Conservation (phyloP, 2,888 invertebrate genomes). For the Dorcus hopei region DNA sequence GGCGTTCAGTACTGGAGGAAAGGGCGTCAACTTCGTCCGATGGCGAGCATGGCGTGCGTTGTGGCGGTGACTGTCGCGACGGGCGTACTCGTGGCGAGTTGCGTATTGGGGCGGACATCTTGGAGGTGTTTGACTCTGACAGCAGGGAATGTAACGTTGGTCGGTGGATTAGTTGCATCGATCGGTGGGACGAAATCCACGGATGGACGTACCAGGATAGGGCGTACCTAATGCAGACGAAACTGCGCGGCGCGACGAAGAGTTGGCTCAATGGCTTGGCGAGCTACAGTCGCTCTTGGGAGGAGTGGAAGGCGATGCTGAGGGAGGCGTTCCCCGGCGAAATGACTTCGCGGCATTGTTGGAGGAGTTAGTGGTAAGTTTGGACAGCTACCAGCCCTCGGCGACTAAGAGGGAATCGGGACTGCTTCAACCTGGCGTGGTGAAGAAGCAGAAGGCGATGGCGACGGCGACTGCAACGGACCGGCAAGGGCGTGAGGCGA, state of each 20-base stretch:
- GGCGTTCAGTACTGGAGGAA: no score
- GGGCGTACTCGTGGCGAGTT: no score
- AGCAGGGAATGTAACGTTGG: constrained; percentile 3
- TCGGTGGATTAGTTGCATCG: neutral
- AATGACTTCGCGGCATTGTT: constrained; percentile 27
- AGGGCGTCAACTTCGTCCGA: no score
- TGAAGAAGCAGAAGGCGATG: no score
- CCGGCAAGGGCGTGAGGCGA: no score
- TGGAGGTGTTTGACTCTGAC: constrained; percentile 11
- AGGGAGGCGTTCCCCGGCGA: constrained; percentile 15
- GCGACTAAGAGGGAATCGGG: no score
- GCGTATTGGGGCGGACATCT: no score
- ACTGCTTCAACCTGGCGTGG: no score
- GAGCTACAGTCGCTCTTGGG: constrained; percentile 26
- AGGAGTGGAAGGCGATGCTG: constrained; percentile 25
- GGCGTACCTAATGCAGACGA: constrained; percentile 13
- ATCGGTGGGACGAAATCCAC: constrained; percentile 32
- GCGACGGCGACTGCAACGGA: no score
- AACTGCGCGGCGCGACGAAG: constrained; percentile 27
- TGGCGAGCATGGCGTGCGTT: no score
- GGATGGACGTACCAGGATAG: constrained; percentile 23
- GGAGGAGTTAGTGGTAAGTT: constrained; percentile 27
- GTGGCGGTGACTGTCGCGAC: no score
- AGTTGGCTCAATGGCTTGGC: constrained; percentile 31
- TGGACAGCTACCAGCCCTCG: constrained; percentile 8